These are phyloP conservation scores for Dipodomys ordii DNA, from an alignment of 2,113 vertebrate genomes.

Conservation along the genomic window DNA sequence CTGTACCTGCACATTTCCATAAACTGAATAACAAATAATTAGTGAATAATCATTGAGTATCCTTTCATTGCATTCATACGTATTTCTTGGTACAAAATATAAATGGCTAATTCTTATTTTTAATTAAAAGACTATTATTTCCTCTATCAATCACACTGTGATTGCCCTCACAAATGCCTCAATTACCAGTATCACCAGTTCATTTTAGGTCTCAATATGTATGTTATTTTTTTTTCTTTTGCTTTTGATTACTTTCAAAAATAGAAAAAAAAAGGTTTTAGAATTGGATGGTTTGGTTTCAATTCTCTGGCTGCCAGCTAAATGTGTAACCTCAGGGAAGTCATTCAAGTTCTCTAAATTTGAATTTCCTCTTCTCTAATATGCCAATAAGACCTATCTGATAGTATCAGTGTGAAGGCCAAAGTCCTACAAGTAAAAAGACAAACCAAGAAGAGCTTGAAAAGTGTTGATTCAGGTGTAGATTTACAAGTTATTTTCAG, in stretches of 20 bases:
- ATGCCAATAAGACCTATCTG: neutral
- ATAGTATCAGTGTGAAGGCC: neutral
- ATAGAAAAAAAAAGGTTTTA: neutral
- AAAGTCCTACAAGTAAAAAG: neutral
- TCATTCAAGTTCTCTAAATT: conserved; percentile 53
- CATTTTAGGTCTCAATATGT: neutral
- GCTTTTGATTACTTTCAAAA: neutral
- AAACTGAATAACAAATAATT: conserved; percentile 26
- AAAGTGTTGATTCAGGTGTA: neutral
- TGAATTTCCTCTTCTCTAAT: conserved; percentile 58
- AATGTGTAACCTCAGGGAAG: neutral
- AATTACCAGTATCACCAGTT: neutral
- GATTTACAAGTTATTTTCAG: neutral
- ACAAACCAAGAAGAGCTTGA: neutral
- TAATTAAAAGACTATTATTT: too few species aligned
- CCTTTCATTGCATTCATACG: neutral
- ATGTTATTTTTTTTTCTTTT: neutral
- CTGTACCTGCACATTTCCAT: neutral
- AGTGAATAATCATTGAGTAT: neutral
- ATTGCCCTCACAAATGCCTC: neutral
- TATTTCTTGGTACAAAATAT: neutral
- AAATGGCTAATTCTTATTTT: too few species aligned
- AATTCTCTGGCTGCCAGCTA: conserved; percentile 10
- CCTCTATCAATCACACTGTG: too few species aligned
- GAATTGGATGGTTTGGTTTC: neutral